Base-by-base conservation (phyloP, 2,113 vertebrate species). In the Phaethon lepturus region DNA sequence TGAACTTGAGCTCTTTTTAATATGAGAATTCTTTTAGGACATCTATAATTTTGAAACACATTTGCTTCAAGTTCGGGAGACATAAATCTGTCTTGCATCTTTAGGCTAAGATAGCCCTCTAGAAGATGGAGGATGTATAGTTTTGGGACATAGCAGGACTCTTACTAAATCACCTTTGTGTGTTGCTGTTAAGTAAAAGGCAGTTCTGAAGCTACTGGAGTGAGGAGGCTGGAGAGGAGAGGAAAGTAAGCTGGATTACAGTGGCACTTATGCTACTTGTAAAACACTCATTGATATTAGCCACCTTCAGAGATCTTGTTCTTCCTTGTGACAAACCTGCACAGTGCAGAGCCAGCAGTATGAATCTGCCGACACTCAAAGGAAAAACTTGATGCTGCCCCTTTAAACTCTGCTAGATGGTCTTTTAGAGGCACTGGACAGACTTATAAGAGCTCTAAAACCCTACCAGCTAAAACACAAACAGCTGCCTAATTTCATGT, bases 331-430 rank as follows among this genome's bases (percentile, higher is more conserved):
- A 55, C 38, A 77, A 69, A 45, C 23, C 31, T 58, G 31, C 12
- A 31, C 25, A 68, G 35, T 1, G 5, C 11, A 56, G 35, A 63
- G 23, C 8, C 40, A 14, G 55, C 0, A 0, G 15, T 1, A 0
- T 25, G 3, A 38, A 42, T 31, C 66, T 67, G 44, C 38, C 78
- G 47, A 78, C 13, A 66, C 0, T 0, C 49, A 19, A 62, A 87
- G 31, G n/a, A 73, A 47, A 74, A 62, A 38, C 55, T 25, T 38
- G 26, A 49, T 26, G 9, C 60, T 79, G 26, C 13, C 16, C 23
- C 26, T 50, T 50, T 42, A n/a, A 55, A 9, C 18, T 42, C 52
- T 44, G 31, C 28, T 31, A 79, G 59, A 23, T 35, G 22, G 10
- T 28, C 31, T 67, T 53, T 73, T 35, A 63, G 40, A 42, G 15